Base-by-base conservation (phyloP, 2,888 invertebrate species). In the Caenorhabditis doughertyi region DNA sequence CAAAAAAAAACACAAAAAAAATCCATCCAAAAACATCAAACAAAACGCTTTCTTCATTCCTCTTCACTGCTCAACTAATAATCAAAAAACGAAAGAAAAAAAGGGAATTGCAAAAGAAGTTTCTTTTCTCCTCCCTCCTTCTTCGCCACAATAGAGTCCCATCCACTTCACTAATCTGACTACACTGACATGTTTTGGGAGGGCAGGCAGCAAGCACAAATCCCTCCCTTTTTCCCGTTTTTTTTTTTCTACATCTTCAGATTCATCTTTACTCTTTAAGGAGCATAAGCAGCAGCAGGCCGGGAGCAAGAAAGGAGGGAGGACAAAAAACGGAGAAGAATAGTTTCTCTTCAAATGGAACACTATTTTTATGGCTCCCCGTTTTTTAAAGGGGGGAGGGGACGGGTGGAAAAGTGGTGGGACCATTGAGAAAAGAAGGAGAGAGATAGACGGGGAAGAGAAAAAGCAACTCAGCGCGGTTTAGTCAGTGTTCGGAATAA, bases 211-310 rank as follows among this genome's bases (percentile, higher is more conserved):
- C 27, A 9, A 4, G 32, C 32, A 25, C 56, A 39, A 60, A 60
- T 27, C 27, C 42, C 27, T 27, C 42, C 5, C 42, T 11, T 13
- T 29, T 21, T 65, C n/a, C 35, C 9, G 27, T 39, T 18, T n/a
- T 23, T 27, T 27, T 56, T 32, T 58, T 70, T 21, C 47, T 27
- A 55, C 70, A 55, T 70, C 56, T 56, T 70, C 70, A 47, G 47
- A 47, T 44, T 70, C 70, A 70, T 70, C 70, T 70, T 70, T 58
- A 70, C 70, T 70, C 70, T 70, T 65, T 35, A 65, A 65, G 23
- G 29, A 49, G 64, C 64, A 64, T 64, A 64, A 47, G 64, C 64
- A 27, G 32, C 7, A 9, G 32, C 49, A 23, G 18, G 18, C 5
- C 47, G 47, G 29, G 5, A n/a, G 55, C 16, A 35, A 21, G 49